Percentiles rank a stretch among this genome's conserved stretches.
These are phyloP conservation scores for Drosophila lacicola DNA, from an alignment of 2,888 invertebrate species.

Conservation along the genomic window DNA sequence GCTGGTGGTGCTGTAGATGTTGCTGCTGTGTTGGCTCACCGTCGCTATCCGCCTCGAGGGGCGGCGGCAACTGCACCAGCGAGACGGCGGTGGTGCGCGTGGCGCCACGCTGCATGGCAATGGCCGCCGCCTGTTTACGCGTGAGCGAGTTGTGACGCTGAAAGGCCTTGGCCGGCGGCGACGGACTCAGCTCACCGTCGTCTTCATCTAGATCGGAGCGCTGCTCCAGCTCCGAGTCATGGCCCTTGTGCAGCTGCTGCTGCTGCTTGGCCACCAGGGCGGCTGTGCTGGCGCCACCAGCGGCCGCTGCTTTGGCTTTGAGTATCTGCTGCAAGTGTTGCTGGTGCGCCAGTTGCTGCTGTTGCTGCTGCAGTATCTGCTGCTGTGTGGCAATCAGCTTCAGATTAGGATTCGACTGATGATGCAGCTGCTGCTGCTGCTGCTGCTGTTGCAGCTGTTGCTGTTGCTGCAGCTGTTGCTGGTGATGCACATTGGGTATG, in stretches of 20 bases:
- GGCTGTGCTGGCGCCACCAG: conserved; percentile 80
- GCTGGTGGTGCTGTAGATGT: conserved; percentile 39
- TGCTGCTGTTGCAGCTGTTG: conserved; percentile 46
- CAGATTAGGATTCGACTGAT: conserved; percentile 82
- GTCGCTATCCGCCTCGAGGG: conserved; percentile 90
- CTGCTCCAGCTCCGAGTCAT: conserved; percentile 83
- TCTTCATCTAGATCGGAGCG: conserved; percentile 83
- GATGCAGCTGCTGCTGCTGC: conserved; percentile 64
- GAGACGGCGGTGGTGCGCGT: conserved; percentile 89
- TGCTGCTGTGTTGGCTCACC: conserved; percentile 85
- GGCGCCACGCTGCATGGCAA: conserved; percentile 86
- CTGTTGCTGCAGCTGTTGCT: conserved; percentile 56
- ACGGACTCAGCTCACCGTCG: conserved; percentile 85
- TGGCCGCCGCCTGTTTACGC: conserved; percentile 87
- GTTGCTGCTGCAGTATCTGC: conserved; percentile 79
- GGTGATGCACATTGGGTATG: conserved; percentile 71
- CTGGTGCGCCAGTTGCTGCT: conserved; percentile 82
- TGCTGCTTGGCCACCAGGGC: conserved; percentile 82
- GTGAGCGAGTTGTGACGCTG: conserved; percentile 88
- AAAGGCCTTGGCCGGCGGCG: conserved; percentile 86
- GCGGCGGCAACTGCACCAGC: conserved; percentile 92
- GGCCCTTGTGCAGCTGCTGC: conserved; percentile 76
- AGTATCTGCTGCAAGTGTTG: conserved; percentile 83
- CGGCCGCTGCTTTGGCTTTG: conserved; percentile 81
- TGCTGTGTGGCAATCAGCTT: conserved; percentile 82